Evolutionary conservation across 2,797 vertebrate genomes (phyloP).

Genomic region (Pipistrellus pygmaeus): DNA sequence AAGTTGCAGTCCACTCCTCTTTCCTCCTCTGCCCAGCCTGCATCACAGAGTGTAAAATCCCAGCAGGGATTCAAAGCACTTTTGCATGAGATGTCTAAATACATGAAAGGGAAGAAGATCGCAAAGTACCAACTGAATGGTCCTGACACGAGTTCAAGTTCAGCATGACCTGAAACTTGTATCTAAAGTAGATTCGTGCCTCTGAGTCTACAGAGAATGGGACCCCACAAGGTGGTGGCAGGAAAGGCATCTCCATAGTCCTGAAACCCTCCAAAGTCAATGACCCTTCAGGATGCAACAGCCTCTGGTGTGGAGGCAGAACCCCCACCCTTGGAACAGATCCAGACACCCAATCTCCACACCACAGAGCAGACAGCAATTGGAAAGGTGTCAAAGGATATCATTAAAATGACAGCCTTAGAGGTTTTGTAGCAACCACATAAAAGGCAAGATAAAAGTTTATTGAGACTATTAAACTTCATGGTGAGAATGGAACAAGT

Average conservation of each 20-base stretch:
- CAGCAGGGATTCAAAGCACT: neutral
- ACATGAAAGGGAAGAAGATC: neutral
- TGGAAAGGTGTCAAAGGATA: neutral
- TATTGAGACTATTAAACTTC: conserved; percentile 52
- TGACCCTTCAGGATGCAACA: neutral
- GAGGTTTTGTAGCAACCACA: conserved; percentile 15
- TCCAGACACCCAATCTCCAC: neutral
- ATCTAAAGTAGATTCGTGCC: neutral
- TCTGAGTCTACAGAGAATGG: neutral
- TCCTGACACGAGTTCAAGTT: neutral
- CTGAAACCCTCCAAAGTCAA: neutral
- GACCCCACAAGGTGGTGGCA: neutral
- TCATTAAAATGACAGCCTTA: conserved; percentile 19
- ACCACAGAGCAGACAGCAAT: neutral
- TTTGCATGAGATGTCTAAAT: accelerated
- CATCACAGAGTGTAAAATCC: neutral
- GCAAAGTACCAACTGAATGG: accelerated
- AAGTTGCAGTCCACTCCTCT: neutral
- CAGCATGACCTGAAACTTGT: neutral
- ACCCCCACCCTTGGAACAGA: neutral
- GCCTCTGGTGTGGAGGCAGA: neutral
- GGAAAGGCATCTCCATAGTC: neutral
- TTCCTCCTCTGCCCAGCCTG: neutral
- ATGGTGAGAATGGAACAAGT: neutral
- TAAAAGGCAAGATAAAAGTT: conserved; percentile 63